phyloP scores from a whole-genome alignment of 2,113 vertebrate species.

The Anhinga anhinga region DNA sequence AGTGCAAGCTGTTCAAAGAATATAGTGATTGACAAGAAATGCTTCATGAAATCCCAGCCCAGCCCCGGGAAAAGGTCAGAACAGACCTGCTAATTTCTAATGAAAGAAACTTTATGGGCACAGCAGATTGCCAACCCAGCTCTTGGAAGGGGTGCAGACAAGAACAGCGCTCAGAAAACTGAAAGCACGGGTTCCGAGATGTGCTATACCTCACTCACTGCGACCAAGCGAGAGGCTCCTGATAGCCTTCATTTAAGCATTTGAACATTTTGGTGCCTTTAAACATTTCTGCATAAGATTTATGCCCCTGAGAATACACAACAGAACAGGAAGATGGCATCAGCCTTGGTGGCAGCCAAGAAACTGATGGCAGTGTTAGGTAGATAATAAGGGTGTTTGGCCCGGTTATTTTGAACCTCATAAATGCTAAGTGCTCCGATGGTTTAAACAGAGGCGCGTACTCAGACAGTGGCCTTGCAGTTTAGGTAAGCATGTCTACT shows the following conservation, averaged over 20 bases:
- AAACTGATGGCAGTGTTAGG: neutral
- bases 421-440: neutral
- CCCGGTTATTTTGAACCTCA: neutral
- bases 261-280: neutral
- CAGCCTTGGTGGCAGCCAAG: neutral
- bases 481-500: neutral
- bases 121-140: neutral
- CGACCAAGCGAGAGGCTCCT: neutral
- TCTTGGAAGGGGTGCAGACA: neutral
- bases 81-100: neutral
- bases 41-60: slow-evolving; percentile 5
- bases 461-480: neutral
- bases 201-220: neutral
- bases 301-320: neutral
- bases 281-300: neutral
- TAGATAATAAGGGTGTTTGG: neutral
- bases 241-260: neutral
- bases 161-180: neutral
- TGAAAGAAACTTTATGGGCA: neutral
- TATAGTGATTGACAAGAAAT: slow-evolving; percentile 17
- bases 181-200: neutral
- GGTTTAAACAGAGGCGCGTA: neutral
- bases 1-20: neutral
- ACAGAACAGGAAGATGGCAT: neutral
- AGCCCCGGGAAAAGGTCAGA: slow-evolving; percentile 21